phyloP scores from a whole-genome alignment of 1,140 invertebrate genomes.

The Cryptotermes secundus region DNA sequence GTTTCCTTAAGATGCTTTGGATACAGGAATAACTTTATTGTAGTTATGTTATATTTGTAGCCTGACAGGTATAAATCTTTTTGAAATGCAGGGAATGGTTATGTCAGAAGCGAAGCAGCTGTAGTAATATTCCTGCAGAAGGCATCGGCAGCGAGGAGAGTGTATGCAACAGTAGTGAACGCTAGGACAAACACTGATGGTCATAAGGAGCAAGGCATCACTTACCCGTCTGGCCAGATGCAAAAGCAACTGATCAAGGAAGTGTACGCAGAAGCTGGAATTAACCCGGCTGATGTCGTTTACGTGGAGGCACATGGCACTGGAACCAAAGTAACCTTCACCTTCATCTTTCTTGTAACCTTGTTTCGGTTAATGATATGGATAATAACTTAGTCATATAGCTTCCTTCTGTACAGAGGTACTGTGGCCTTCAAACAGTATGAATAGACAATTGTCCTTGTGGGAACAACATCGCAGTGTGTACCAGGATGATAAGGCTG shows the following conservation, averaged over 20 bases:
- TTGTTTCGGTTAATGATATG: neutral
- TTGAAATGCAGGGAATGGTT: conserved; percentile 67
- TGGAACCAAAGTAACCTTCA: conserved; percentile 72
- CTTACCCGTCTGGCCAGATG: conserved; percentile 83
- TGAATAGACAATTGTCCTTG: too few species aligned
- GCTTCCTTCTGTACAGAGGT: too few species aligned
- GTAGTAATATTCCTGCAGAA: conserved; percentile 82
- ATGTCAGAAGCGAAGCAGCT: conserved; percentile 87
- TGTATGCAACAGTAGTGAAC: conserved; percentile 85
- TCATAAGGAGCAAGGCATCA: conserved; percentile 85
- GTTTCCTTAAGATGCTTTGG: too few species aligned
- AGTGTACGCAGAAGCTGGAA: conserved; percentile 75
- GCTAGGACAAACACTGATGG: conserved; percentile 89
- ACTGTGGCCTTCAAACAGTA: too few species aligned
- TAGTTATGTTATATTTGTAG: too few species aligned
- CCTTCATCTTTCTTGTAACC: neutral
- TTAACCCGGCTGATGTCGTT: conserved; percentile 77
- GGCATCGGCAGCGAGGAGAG: conserved; percentile 66
- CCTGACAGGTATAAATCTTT: too few species aligned
- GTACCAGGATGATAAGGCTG: too few species aligned
- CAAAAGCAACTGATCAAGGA: conserved; percentile 85
- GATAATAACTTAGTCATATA: too few species aligned
- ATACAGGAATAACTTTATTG: too few species aligned
- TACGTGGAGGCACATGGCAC: conserved; percentile 97
- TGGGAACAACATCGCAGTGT: too few species aligned